A percentile compares a stretch with the other conserved stretches of the same genome.
These are phyloP conservation scores for Uromys caudimaculatus DNA, from an alignment of 2,797 vertebrate species.

Conservation along the genomic window DNA sequence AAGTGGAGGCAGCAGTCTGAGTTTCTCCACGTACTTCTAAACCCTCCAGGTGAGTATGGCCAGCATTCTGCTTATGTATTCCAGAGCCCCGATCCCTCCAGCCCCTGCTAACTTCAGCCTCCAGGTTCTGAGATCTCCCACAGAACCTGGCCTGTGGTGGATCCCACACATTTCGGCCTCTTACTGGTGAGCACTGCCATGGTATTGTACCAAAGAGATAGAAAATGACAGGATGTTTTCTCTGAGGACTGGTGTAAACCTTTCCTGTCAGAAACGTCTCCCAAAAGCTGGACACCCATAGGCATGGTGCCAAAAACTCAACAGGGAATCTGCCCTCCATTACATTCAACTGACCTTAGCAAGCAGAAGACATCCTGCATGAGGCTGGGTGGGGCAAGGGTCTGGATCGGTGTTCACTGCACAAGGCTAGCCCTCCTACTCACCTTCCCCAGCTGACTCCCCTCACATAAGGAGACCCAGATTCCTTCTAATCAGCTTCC, in stretches of 20 bases:
- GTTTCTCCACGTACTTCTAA: background rate
- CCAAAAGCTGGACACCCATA: background rate
- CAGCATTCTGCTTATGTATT: background rate
- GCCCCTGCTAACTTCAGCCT: background rate
- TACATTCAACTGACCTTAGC: background rate
- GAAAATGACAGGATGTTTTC: background rate
- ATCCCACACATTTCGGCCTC: background rate
- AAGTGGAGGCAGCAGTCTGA: background rate
- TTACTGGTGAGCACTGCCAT: background rate
- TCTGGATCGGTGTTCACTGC: background rate
- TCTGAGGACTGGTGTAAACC: background rate
- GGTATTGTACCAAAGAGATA: background rate
- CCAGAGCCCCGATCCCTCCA: background rate
- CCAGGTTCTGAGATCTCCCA: background rate
- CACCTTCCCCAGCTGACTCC: background rate
- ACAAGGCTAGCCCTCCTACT: background rate
- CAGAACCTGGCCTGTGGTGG: background rate
- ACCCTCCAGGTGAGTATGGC: background rate
- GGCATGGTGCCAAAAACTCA: background rate
- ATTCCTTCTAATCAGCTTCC: background rate
- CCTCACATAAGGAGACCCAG: background rate
- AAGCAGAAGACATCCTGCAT: background rate
- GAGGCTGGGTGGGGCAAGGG: background rate
- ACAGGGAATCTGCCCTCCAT: background rate
- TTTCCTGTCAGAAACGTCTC: conserved; percentile 23